These are phyloP conservation scores for Hemibagrus guttatus DNA, from an alignment of 2,797 vertebrate genomes.

Conservation along the genomic window DNA sequence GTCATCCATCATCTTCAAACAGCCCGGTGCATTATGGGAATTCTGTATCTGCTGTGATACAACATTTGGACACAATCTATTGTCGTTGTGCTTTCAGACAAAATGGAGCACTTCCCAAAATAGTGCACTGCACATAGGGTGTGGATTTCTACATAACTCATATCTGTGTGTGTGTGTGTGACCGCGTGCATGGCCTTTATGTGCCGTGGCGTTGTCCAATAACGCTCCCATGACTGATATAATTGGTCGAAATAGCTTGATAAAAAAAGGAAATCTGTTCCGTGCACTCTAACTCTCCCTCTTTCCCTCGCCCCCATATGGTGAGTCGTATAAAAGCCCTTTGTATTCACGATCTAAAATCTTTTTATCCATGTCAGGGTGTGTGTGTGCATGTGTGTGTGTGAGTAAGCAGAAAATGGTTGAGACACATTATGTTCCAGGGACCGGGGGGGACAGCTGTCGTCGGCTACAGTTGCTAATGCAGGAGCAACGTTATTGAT, in stretches of 20 bases:
- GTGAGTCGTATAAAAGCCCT: conserved; percentile 52
- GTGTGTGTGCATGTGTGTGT: conserved; percentile 22
- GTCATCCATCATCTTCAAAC: conserved; percentile 26
- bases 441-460: conserved; percentile 72
- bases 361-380: conserved; percentile 48
- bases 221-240: conserved; percentile 47
- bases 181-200: conserved; percentile 24
- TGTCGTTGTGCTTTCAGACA: neutral
- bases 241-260: conserved; percentile 43
- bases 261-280: conserved; percentile 48
- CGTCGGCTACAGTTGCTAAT: conserved; percentile 77
- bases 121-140: conserved; percentile 21
- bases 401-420: conserved; percentile 52
- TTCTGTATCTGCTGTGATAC: conserved; percentile 21
- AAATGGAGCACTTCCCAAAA: conserved; percentile 31
- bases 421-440: conserved; percentile 56
- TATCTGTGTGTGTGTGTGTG: conserved; percentile 10
- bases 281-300: conserved; percentile 28
- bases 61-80: conserved; percentile 27
- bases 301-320: conserved; percentile 40
- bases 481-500: conserved; percentile 80
- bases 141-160: conserved; percentile 14
- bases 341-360: conserved; percentile 52
- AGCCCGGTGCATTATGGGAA: conserved; percentile 16
- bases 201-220: conserved; percentile 26